A percentile compares a stretch with the other conserved stretches of the same genome.
These are phyloP conservation scores for Tupaia tana DNA, from an alignment of 2,113 vertebrate genomes.

Conservation along the genomic window DNA sequence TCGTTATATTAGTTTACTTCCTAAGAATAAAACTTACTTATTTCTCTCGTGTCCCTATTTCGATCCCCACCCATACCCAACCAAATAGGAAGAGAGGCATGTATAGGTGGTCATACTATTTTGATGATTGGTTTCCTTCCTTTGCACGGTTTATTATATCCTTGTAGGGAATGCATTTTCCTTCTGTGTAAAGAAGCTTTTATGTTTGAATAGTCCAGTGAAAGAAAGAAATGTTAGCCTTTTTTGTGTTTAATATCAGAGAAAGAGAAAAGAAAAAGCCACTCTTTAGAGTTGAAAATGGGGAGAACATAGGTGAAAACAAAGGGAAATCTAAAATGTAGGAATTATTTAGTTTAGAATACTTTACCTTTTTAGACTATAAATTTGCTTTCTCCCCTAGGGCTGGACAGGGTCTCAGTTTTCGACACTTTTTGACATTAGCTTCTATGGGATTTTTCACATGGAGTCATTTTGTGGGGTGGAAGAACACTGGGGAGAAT, in stretches of 20 bases:
- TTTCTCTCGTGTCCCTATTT: conserved; percentile 30
- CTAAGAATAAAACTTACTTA: conserved; percentile 46
- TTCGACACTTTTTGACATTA: not conserved
- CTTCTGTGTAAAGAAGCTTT: conserved; percentile 41
- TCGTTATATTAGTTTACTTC: conserved; percentile 42
- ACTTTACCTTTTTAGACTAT: conserved; percentile 15
- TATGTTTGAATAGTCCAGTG: conserved; percentile 53
- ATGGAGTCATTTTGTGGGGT: conserved; percentile 44
- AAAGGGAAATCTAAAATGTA: conserved; percentile 54
- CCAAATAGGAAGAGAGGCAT: not conserved
- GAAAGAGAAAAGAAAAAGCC: not conserved
- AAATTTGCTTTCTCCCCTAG: conserved; percentile 51
- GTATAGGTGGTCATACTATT: not conserved
- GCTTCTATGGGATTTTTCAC: conserved; percentile 18
- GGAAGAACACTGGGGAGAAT: not conserved
- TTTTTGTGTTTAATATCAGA: conserved; percentile 55
- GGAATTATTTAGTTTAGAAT: conserved; percentile 50
- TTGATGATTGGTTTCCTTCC: conserved; percentile 31
- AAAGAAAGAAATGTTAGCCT: conserved; percentile 33
- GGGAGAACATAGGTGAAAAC: conserved; percentile 24
- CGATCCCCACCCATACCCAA: not conserved
- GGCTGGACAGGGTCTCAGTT: not conserved
- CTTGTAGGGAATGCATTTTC: conserved; percentile 48
- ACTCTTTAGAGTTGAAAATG: conserved; percentile 8
- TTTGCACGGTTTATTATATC: conserved; percentile 46